Evolutionary conservation across 1,140 invertebrate genomes (phyloP).

Genomic region (Drosophila biarmipes): DNA sequence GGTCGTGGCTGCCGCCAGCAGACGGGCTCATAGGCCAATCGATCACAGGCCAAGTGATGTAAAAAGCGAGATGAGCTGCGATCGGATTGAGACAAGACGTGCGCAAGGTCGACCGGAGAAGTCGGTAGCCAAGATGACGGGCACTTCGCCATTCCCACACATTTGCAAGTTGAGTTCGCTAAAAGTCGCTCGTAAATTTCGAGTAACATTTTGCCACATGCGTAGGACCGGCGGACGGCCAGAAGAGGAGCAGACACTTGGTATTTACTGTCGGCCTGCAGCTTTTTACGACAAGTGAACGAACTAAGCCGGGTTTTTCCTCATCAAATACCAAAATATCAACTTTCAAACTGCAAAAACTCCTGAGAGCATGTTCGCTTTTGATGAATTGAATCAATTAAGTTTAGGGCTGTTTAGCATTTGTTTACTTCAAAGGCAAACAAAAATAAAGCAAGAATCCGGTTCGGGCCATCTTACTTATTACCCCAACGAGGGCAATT

Average conservation of each 20-base stretch:
- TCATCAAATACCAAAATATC: constrained; percentile 67
- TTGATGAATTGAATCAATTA: constrained; percentile 69
- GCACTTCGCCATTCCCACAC: constrained; percentile 26
- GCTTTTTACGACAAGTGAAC: constrained; percentile 49
- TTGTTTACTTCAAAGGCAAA: constrained; percentile 51
- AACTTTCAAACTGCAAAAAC: constrained; percentile 61
- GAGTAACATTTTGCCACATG: constrained; percentile 48
- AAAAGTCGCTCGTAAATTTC: constrained; percentile 62
- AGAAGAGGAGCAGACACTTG: constrained; percentile 26
- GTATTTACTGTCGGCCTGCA: constrained; percentile 46
- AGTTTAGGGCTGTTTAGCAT: constrained; percentile 70
- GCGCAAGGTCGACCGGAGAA: constrained; percentile 39
- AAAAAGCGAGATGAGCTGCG: constrained; percentile 19
- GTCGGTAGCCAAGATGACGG: constrained; percentile 13
- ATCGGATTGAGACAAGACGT: constrained; percentile 29
- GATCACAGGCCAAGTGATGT: constrained; percentile 23
- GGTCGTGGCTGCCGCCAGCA: neutral
- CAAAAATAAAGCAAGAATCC: constrained; percentile 38
- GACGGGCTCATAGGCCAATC: constrained; percentile 10
- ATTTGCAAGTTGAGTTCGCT: constrained; percentile 33
- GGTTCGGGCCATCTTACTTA: constrained; percentile 43
- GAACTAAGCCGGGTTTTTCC: constrained; percentile 61
- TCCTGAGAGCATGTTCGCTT: constrained; percentile 38
- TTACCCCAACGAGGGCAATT: constrained; percentile 54
- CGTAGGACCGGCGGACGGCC: constrained; percentile 23